These are phyloP conservation scores for Venturia canescens DNA, from an alignment of 1,140 invertebrate genomes.

Conservation along the genomic window DNA sequence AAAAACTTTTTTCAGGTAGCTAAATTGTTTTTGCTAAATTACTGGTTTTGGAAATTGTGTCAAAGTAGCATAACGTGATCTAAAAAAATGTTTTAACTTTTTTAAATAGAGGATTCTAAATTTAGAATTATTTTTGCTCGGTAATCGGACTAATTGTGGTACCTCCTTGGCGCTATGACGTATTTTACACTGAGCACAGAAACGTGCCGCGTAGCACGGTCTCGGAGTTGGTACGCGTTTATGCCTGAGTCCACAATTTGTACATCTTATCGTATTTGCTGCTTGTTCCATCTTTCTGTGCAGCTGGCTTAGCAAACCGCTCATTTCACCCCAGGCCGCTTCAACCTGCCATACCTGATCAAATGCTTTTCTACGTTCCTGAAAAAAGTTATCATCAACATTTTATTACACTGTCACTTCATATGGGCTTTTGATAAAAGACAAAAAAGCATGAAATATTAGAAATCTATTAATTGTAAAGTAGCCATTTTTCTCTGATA, in stretches of 20 bases:
- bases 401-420: too few species aligned
- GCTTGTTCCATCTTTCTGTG: constrained; percentile 96
- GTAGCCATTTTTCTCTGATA: too few species aligned
- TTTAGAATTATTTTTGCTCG: neutral
- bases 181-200: constrained; percentile 93
- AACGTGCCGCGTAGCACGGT: constrained; percentile 92
- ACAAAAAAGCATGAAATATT: too few species aligned
- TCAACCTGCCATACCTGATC: constrained; percentile 89
- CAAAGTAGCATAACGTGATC: neutral
- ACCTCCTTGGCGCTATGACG: constrained; percentile 94
- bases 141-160: constrained; percentile 1
- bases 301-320: constrained; percentile 88
- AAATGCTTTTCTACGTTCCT: constrained; percentile 88
- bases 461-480: too few species aligned
- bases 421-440: too few species aligned
- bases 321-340: constrained; percentile 90
- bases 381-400: constrained; percentile 57
- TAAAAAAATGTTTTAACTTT: too few species aligned
- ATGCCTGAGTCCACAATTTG: constrained; percentile 93
- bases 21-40: neutral
- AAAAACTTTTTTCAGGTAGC: neutral
- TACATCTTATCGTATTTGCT: constrained; percentile 92
- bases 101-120: neutral
- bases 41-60: neutral
- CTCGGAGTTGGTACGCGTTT: constrained; percentile 89